A percentile compares a stretch with the other conserved stretches of the same genome.
Evolutionary conservation across 1,140 invertebrate genomes (phyloP).

Genomic region (Octopus sinensis): DNA sequence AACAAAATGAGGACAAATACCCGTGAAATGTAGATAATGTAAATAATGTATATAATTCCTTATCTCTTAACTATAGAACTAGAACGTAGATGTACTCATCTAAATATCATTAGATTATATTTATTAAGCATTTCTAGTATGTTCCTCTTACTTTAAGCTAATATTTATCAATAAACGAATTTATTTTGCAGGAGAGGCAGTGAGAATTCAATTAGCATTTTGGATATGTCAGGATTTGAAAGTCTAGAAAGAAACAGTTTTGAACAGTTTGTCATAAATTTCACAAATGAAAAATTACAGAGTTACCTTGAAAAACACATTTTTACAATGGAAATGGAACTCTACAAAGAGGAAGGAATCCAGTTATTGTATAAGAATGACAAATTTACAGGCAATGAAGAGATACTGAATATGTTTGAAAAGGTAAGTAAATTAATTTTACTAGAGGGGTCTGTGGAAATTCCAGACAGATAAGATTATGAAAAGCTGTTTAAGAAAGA

Average conservation of each 20-base stretch:
- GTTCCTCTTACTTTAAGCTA: no score
- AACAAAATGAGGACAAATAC: no score
- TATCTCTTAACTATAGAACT: no score
- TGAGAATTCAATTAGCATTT: constrained; percentile 37
- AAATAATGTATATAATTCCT: no score
- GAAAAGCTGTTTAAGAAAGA: no score
- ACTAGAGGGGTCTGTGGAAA: no score
- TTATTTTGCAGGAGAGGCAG: constrained; percentile 9
- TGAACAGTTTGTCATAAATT: constrained; percentile 54
- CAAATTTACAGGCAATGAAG: constrained; percentile 75
- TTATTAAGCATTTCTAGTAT: no score
- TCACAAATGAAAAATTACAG: constrained; percentile 52
- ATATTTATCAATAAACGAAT: no score
- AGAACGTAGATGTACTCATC: no score
- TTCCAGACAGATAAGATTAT: no score
- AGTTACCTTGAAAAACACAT: constrained; percentile 48
- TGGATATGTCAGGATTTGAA: constrained; percentile 57
- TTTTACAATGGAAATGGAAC: constrained; percentile 36
- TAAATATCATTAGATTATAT: no score
- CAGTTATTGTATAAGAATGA: constrained; percentile 63
- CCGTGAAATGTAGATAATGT: no score
- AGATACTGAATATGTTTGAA: constrained; percentile 73
- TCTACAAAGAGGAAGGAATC: constrained; percentile 39
- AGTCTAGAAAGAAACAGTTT: constrained; percentile 62
- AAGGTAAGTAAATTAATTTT: constrained; percentile 28